Base-by-base conservation (phyloP, 2,797 vertebrate genomes). In the Gymnocypris eckloni region DNA sequence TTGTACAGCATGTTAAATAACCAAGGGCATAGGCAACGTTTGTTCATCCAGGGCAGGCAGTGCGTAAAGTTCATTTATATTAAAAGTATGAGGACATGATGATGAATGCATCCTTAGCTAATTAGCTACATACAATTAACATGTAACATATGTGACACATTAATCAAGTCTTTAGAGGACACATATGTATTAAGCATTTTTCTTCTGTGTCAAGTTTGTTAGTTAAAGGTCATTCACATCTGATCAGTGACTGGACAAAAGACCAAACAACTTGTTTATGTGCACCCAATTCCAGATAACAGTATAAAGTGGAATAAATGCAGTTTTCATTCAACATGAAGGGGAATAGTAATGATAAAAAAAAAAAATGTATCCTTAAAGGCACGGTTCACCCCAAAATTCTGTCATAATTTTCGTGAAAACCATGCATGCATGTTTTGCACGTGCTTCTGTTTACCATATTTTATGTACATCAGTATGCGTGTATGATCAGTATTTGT, bases 221-320 rank as follows among this genome's bases (percentile, higher is more conserved):
- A 48, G 18, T 76, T 39, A 84, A 86, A 83, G 81, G 70, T 81
- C 81, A 83, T 50, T 56, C 52, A 81, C 64, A 71, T 81, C 41
- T 83, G 56, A 52, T 80, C 73, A 75, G 67, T 18, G 13, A 67
- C 78, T 56, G 28, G 77, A n/a, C 52, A 81, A 41, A 71, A 76
- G 18, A 76, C 50, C 59, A 70, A 80, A 78, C 67, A 25, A 88
- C 83, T 69, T 56, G 6, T 18, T 52, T 54, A 54, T 54, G 20
- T 54, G 18, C 52, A 54, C 6, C 52, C 16, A 54, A 6, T 18
- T 54, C 52, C 16, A 7, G 52, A 54, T 52, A 18, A 5, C 15
- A 54, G 16, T 54, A 54, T 1, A 20, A 7, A 56, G 50, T 52
- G 15, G 15, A 22, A 56, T 56, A 56, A 56, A 22, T 22, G 54